These are phyloP conservation scores for Platichthys flesus DNA, from an alignment of 2,113 vertebrate genomes.

Conservation along the genomic window DNA sequence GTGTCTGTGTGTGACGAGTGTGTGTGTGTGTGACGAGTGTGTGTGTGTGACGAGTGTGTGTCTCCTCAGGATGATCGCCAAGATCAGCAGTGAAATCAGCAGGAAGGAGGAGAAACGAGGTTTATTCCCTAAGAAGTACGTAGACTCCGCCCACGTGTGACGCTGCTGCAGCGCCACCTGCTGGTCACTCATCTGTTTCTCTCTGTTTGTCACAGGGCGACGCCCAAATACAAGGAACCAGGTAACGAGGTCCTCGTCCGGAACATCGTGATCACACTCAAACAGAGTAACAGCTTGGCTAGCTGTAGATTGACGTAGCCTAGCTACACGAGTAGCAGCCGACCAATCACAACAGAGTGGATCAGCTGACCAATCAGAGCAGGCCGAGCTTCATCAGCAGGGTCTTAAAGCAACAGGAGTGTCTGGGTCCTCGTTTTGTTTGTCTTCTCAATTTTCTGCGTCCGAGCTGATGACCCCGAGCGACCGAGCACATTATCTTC, in stretches of 20 bases:
- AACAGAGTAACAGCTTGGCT: no score
- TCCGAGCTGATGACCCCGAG: no score
- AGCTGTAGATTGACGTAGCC: no score
- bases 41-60: background rate
- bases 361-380: no score
- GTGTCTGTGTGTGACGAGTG: background rate
- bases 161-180: background rate
- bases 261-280: background rate
- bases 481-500: no score
- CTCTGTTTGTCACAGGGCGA: constrained; percentile 39
- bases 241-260: constrained; percentile 50
- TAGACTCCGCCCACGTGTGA: background rate
- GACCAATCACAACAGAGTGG: no score
- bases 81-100: constrained; percentile 90
- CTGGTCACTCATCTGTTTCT: background rate
- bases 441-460: no score
- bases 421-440: no score
- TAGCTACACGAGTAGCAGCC: no score
- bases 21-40: no score
- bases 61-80: constrained; percentile 86
- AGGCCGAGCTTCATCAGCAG: no score
- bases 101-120: constrained; percentile 87
- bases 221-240: constrained; percentile 63
- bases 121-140: constrained; percentile 85
- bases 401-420: no score